Conservation (phyloP, 2,113 vertebrate species). For the Campylomormyrus tamandua region DNA sequence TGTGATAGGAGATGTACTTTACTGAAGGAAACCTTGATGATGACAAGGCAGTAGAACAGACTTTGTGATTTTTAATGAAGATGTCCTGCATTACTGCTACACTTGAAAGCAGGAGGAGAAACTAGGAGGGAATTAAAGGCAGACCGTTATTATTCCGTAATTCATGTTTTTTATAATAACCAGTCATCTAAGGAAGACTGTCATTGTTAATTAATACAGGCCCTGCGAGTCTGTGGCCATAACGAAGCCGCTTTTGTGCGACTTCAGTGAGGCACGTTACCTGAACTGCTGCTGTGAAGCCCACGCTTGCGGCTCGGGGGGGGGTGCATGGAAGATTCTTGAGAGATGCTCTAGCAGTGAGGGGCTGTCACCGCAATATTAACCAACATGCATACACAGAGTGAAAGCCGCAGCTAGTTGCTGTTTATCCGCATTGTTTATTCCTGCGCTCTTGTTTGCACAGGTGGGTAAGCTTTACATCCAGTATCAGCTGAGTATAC, state of each 20-base stretch:
- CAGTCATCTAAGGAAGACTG: background rate
- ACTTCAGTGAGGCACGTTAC: background rate
- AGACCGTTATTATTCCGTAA: background rate
- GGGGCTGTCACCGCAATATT: background rate
- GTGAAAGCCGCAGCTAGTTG: background rate
- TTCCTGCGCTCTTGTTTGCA: background rate
- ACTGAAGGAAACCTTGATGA: background rate
- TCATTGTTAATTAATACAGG: background rate
- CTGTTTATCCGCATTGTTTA: background rate
- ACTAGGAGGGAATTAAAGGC: background rate
- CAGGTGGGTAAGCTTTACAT: slow-evolving; percentile 67
- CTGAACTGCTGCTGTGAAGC: background rate
- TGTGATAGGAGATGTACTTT: background rate
- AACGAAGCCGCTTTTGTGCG: background rate
- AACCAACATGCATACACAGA: background rate
- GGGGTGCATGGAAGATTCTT: background rate
- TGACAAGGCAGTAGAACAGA: background rate
- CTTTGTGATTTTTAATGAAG: background rate
- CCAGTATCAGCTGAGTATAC: slow-evolving; percentile 51
- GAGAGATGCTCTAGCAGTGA: background rate
- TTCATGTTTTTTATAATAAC: background rate
- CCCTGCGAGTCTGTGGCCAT: background rate
- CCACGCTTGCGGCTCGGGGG: background rate
- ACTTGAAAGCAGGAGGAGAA: too few relatives aligned
- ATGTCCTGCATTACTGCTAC: background rate